Evolutionary conservation across 2,113 vertebrate species (phyloP).

Genomic region (Nyctereutes procyonoides): DNA sequence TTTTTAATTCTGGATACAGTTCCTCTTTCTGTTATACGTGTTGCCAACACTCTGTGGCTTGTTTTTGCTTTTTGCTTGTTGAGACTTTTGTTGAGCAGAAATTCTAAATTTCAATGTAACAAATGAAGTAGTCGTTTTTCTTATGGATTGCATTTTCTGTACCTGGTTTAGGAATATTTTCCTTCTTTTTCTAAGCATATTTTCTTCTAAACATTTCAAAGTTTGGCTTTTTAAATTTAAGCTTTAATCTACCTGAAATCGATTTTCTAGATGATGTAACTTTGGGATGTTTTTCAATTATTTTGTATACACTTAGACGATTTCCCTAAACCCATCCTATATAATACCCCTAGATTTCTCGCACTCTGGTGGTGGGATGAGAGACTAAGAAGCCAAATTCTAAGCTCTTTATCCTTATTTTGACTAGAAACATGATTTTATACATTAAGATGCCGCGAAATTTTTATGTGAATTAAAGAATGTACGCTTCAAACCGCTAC

Average conservation of each 20-base stretch:
- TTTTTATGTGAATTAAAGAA: not conserved
- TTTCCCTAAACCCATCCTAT: not conserved
- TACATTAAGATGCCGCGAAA: not conserved
- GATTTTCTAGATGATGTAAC: not conserved
- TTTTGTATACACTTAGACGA: not conserved
- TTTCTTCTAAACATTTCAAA: not conserved
- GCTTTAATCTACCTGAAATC: not conserved
- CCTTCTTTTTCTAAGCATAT: not conserved
- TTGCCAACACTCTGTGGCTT: not conserved
- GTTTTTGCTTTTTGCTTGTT: not conserved
- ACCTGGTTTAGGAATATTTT: not conserved
- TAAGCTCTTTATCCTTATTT: not conserved
- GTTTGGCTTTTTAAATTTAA: not conserved
- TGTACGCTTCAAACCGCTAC: not conserved
- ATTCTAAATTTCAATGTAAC: not conserved
- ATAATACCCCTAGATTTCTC: not conserved
- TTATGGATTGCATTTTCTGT: not conserved
- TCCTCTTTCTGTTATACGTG: not conserved
- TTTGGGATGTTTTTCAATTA: not conserved
- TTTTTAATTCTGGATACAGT: not conserved
- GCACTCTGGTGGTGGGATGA: not conserved
- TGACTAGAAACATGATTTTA: not conserved
- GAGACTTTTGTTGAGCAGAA: not conserved
- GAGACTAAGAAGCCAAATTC: not conserved
- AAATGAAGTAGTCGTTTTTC: not conserved